Conservation (phyloP, 2,113 vertebrate genomes). For the Xenus cinereus region DNA sequence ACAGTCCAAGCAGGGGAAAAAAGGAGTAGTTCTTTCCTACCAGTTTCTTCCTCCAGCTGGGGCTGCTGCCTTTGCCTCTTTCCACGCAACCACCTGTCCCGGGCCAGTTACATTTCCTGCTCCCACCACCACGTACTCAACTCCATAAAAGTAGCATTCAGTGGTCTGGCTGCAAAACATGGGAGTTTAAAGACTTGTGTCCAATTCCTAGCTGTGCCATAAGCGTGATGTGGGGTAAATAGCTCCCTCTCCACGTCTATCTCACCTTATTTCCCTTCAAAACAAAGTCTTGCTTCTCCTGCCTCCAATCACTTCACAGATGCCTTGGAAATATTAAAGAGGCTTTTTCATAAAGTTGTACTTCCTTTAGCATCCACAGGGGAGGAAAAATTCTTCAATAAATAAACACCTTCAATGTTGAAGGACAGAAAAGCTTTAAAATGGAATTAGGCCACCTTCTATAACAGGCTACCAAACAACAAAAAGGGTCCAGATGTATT, state of each 20-base stretch:
- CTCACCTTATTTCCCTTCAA: neutral
- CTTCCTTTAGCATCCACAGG: neutral
- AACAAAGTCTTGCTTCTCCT: neutral
- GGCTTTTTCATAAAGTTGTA: neutral
- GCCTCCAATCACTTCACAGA: neutral
- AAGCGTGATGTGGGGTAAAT: neutral
- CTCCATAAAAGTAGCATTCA: neutral
- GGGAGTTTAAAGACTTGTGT: neutral
- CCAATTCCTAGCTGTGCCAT: neutral
- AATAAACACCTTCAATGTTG: neutral
- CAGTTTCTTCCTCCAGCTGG: neutral
- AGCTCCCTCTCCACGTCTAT: neutral
- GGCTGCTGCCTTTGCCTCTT: neutral
- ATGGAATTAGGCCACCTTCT: neutral
- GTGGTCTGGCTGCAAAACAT: neutral
- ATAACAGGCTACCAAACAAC: neutral
- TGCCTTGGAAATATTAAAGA: neutral
- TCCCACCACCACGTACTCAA: neutral
- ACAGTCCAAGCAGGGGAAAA: neutral
- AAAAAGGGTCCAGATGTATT: neutral
- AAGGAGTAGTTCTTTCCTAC: neutral
- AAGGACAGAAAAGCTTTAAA: neutral
- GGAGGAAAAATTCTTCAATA: neutral
- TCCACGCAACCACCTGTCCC: neutral
- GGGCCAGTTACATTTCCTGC: neutral